Conservation (phyloP, 2,888 invertebrate genomes). For the Drosophila quinaria region DNA sequence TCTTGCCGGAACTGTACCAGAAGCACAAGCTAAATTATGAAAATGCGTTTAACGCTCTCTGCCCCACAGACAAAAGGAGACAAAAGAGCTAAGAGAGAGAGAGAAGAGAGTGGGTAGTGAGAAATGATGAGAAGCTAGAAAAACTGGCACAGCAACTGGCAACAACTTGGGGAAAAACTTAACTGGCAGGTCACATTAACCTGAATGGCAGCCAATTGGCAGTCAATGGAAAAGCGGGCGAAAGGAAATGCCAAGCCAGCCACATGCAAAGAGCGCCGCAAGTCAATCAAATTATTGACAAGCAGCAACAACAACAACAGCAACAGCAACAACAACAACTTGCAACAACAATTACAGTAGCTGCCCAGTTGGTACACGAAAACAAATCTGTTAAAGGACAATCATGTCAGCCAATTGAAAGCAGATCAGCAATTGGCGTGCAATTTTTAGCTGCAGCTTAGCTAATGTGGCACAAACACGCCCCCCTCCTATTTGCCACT, state of each 20-base stretch:
- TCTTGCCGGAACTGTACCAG: constrained; percentile 73
- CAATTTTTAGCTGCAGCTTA: constrained; percentile 45
- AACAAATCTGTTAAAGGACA: constrained; percentile 72
- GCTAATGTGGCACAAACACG: constrained; percentile 62
- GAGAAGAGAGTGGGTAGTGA: not conserved
- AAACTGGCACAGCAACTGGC: constrained; percentile 67
- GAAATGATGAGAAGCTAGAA: constrained; percentile 34
- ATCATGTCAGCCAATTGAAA: constrained; percentile 72
- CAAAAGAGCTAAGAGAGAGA: not conserved
- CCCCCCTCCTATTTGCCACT: not conserved
- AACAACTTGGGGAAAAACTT: constrained; percentile 15
- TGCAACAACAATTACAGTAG: constrained; percentile 22
- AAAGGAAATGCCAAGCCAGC: constrained; percentile 49
- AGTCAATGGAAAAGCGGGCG: constrained; percentile 60
- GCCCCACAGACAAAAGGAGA: constrained; percentile 11
- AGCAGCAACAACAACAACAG: constrained; percentile 30
- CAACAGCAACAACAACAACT: constrained; percentile 20
- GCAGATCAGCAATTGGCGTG: constrained; percentile 34
- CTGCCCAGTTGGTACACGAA: constrained; percentile 53
- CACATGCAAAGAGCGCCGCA: constrained; percentile 74
- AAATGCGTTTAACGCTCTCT: constrained; percentile 68
- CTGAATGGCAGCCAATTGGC: constrained; percentile 74
- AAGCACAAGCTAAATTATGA: constrained; percentile 62
- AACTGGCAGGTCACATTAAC: constrained; percentile 70
- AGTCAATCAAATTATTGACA: constrained; percentile 80